These are phyloP conservation scores for Drosophila subobscura DNA, from an alignment of 1,140 invertebrate species.

Conservation along the genomic window DNA sequence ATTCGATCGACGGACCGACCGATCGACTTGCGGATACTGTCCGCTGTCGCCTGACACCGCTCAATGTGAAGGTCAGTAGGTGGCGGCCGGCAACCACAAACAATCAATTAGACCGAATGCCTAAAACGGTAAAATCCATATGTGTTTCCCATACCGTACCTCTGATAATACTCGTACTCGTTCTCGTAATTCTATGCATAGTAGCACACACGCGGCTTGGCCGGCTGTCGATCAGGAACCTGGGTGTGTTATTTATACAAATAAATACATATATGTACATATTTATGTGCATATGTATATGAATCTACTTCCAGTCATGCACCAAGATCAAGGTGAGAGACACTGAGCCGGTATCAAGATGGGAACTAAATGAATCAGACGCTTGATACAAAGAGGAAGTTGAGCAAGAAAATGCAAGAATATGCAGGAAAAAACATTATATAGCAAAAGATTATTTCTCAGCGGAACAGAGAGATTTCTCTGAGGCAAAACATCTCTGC, in stretches of 20 bases:
- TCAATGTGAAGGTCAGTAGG: conserved; percentile 82
- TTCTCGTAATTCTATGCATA: conserved; percentile 37
- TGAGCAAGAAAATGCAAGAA: background rate
- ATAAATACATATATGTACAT: background rate
- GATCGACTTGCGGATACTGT: conserved; percentile 73
- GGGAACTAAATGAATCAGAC: background rate
- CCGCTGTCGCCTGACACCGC: conserved; percentile 32
- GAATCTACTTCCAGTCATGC: conserved; percentile 34
- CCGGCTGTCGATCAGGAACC: conserved; percentile 37
- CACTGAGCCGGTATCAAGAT: background rate
- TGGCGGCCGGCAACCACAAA: conserved; percentile 71
- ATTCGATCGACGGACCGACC: conserved; percentile 11
- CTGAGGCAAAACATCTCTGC: too few species aligned
- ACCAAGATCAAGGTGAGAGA: conserved; percentile 51
- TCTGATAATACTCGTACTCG: conserved; percentile 42
- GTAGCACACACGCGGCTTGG: background rate
- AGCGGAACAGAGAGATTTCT: too few species aligned
- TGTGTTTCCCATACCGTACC: conserved; percentile 40
- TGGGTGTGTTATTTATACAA: conserved; percentile 32
- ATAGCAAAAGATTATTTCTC: too few species aligned
- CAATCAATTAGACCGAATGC: conserved; percentile 75
- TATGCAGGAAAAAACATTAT: too few species aligned
- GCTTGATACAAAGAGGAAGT: conserved; percentile 2
- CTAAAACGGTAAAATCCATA: conserved; percentile 73
- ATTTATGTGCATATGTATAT: background rate